phyloP scores from a whole-genome alignment of 1,140 invertebrate genomes.

The Drosophila ercepeae region DNA sequence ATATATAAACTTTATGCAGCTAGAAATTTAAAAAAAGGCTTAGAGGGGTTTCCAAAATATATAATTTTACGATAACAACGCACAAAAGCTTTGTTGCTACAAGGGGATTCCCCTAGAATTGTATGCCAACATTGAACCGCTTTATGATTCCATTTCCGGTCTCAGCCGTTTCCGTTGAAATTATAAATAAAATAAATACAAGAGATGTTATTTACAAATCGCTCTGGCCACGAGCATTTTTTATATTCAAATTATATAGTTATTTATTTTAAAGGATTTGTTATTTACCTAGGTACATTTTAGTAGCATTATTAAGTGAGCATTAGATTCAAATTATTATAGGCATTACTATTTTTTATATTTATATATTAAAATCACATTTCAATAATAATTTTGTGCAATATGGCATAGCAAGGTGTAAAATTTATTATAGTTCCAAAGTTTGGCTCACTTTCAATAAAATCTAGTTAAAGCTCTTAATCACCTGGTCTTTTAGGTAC shows the following conservation, averaged over 20 bases:
- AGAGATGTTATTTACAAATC: no score
- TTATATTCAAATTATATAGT: background rate
- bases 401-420: conserved; percentile 17
- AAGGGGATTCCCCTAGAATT: no score
- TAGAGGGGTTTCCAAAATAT: no score
- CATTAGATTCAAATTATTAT: background rate
- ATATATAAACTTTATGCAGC: no score
- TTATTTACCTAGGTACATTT: background rate
- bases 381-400: background rate
- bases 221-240: no score
- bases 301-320: background rate
- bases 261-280: background rate
- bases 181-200: no score
- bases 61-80: no score
- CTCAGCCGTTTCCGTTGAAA: no score
- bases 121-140: no score
- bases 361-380: background rate
- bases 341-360: background rate
- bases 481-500: background rate
- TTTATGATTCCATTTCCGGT: no score
- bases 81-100: no score
- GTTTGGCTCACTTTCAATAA: conserved; percentile 7
- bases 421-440: conserved; percentile 4
- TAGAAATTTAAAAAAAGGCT: no score
- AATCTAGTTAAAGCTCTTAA: conserved; percentile 47